Evolutionary conservation across 2,888 invertebrate genomes (phyloP).

Genomic region (Pheosia tremula): DNA sequence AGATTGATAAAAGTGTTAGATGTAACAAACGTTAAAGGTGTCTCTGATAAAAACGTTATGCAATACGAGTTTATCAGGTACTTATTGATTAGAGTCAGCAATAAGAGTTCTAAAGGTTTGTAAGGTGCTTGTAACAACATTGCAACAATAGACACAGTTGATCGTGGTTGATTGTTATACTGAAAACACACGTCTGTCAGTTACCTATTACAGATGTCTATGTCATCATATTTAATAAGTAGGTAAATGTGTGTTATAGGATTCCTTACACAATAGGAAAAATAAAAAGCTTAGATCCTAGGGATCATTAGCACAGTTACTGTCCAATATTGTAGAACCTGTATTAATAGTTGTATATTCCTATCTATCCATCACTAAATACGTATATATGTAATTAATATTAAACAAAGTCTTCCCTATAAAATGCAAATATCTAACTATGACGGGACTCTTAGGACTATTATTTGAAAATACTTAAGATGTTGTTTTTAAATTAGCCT

Average conservation of each 20-base stretch:
- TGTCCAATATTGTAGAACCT: no score
- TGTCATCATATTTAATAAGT: background rate
- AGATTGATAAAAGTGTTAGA: constrained; percentile 50
- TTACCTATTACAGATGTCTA: background rate
- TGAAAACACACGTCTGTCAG: background rate
- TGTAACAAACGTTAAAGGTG: constrained; percentile 41
- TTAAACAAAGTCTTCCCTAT: no score
- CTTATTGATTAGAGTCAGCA: constrained; percentile 56
- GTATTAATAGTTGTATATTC: no score
- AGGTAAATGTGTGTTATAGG: background rate
- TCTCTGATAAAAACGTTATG: constrained; percentile 62
- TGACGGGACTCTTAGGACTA: no score
- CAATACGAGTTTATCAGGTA: constrained; percentile 65
- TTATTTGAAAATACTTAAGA: no score
- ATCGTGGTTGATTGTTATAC: background rate
- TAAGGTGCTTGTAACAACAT: constrained; percentile 26
- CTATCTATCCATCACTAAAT: no score
- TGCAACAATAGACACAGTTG: background rate
- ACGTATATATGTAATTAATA: no score
- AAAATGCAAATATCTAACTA: no score
- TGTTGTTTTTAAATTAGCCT: no score
- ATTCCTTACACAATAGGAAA: background rate
- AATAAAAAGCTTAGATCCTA: background rate
- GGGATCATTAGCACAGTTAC: no score
- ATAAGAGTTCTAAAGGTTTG: constrained; percentile 59